Conservation (phyloP, 2,113 vertebrate species). For the Thinocorus orbignyianus region DNA sequence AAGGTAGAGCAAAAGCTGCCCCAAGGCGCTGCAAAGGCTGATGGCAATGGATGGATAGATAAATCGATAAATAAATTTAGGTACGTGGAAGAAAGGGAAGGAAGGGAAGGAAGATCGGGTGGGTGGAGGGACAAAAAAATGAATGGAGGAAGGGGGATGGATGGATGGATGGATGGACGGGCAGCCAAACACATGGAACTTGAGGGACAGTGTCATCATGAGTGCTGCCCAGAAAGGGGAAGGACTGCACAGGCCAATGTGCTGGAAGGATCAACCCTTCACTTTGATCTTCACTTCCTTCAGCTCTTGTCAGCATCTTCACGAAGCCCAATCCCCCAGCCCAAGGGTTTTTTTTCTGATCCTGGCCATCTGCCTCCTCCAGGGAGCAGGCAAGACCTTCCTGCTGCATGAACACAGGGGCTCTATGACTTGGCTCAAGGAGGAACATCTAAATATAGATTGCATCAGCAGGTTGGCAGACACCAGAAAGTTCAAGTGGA, state of each 20-base stretch:
- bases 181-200: neutral
- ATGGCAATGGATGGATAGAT: neutral
- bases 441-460: neutral
- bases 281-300: neutral
- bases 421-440: neutral
- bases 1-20: neutral
- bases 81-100: neutral
- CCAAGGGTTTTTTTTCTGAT: rapidly evolving
- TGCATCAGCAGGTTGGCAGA: neutral
- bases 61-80: too few relatives aligned
- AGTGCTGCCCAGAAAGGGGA: neutral
- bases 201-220: neutral
- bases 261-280: neutral
- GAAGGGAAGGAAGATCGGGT: neutral
- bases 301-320: neutral
- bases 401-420: neutral
- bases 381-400: neutral
- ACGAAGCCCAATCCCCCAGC: neutral
- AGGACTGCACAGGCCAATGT: neutral
- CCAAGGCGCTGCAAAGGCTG: neutral
- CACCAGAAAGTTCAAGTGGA: neutral
- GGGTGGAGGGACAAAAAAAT: neutral
- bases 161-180: rapidly evolving
- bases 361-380: neutral
- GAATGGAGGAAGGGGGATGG: neutral